phyloP scores from a whole-genome alignment of 2,888 invertebrate genomes.

The Brachycybe producta region DNA sequence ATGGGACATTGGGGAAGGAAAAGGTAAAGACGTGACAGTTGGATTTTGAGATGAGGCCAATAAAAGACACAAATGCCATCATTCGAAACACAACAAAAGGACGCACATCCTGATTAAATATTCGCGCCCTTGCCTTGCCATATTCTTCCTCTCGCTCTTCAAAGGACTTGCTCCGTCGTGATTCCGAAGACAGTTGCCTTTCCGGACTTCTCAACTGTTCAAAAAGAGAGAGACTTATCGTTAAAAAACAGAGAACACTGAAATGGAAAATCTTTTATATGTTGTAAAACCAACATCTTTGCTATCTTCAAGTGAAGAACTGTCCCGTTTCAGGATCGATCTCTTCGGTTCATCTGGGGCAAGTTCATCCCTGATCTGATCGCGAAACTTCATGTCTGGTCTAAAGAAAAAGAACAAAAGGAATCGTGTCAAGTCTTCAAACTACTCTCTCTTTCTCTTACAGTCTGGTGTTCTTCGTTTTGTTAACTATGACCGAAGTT shows the following conservation, averaged over 20 bases:
- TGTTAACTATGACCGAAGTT: constrained; percentile 55
- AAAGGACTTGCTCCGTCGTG: constrained; percentile 64
- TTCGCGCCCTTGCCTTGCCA: constrained; percentile 67
- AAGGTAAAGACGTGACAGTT: constrained; percentile 1
- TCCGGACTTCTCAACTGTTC: constrained; percentile 43
- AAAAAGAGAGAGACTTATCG: neutral
- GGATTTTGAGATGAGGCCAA: neutral
- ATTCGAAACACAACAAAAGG: constrained; percentile 3
- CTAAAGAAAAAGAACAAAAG: constrained; percentile 24
- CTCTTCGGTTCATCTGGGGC: constrained; percentile 53
- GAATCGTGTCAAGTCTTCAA: neutral
- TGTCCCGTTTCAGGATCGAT: constrained; percentile 70
- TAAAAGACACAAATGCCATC: constrained; percentile 1
- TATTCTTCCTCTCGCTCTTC: constrained; percentile 87
- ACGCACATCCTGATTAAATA: constrained; percentile 53
- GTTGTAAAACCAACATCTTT: constrained; percentile 23
- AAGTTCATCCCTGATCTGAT: constrained; percentile 50
- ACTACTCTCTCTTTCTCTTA: constrained; percentile 25
- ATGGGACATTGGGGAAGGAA: neutral
- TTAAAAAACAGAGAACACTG: neutral
- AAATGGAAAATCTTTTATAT: neutral
- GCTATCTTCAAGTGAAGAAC: constrained; percentile 64
- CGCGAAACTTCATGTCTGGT: constrained; percentile 57
- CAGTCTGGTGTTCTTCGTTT: constrained; percentile 54
- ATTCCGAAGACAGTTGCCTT: constrained; percentile 47